Evolutionary conservation across 2,888 invertebrate species (phyloP).

Genomic region (Caradrina clavipalpis): DNA sequence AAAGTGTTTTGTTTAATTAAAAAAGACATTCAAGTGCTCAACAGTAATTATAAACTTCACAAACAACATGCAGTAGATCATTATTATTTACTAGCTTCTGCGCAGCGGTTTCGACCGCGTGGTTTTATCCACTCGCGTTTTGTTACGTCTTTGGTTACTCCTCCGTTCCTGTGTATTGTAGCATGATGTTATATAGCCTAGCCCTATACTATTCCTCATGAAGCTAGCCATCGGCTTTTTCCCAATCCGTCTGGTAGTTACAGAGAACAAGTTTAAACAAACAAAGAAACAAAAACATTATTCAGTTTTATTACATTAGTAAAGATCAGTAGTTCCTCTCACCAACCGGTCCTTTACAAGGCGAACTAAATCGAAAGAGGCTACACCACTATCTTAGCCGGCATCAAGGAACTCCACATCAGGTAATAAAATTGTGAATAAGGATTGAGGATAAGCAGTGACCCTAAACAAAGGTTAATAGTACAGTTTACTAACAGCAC

Average conservation of each 20-base stretch:
- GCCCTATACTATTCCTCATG: too few species aligned
- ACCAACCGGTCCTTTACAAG: conserved; percentile 44
- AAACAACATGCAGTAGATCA: conserved; percentile 28
- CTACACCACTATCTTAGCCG: conserved; percentile 34
- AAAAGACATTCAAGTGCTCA: conserved; percentile 9
- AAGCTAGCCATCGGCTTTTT: too few species aligned
- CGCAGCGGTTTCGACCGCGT: too few species aligned
- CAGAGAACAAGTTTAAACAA: too few species aligned
- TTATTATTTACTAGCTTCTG: conserved; percentile 6
- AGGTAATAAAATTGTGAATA: conserved; percentile 44
- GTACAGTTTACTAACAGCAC: conserved; percentile 1
- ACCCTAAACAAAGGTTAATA: conserved; percentile 29
- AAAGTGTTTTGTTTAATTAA: background rate
- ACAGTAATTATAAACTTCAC: conserved; percentile 12
- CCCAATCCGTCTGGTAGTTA: too few species aligned
- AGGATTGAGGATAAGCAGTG: conserved; percentile 47
- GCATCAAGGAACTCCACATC: conserved; percentile 47
- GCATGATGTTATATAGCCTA: too few species aligned
- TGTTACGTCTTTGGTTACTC: too few species aligned
- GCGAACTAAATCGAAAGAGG: conserved; percentile 34
- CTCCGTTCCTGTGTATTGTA: too few species aligned
- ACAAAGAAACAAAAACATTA: too few species aligned
- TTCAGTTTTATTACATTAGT: too few species aligned
- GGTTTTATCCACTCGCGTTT: too few species aligned
- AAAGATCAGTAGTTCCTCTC: conserved; percentile 6